These are phyloP conservation scores for Hippotragus niger DNA, from an alignment of 2,113 vertebrate genomes.

Conservation along the genomic window DNA sequence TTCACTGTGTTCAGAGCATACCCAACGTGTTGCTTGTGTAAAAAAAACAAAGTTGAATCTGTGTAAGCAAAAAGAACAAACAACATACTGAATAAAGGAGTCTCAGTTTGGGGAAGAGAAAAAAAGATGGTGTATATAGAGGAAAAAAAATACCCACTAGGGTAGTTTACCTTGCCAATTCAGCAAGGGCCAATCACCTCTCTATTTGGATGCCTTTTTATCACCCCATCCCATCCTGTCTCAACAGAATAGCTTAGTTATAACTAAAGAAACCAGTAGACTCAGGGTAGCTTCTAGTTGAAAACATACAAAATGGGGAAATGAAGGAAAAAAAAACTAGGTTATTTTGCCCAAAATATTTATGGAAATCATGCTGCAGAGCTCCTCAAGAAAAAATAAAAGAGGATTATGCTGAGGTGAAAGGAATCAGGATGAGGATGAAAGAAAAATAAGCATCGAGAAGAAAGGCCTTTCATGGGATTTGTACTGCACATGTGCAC, in stretches of 20 bases:
- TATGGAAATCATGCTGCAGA: not conserved
- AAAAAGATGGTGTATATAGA: not conserved
- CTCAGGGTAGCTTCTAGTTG: not conserved
- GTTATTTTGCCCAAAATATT: not conserved
- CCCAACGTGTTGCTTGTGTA: constrained; percentile 18
- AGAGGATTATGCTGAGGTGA: not conserved
- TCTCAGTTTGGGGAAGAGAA: not conserved
- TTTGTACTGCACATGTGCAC: not conserved
- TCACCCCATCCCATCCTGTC: not conserved
- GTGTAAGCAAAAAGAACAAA: constrained; percentile 54
- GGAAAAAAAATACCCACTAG: not conserved
- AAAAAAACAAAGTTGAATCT: constrained; percentile 50
- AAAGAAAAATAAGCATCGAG: not conserved
- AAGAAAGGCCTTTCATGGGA: constrained; percentile 18
- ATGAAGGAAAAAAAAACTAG: not conserved
- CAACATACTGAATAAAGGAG: not conserved
- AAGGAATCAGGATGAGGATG: not conserved
- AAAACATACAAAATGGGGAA: not conserved
- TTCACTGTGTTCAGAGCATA: not conserved
- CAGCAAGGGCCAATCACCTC: not conserved
- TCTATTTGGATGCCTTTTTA: not conserved
- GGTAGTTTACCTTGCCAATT: not conserved
- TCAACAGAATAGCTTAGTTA: not conserved
- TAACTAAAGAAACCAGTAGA: not conserved
- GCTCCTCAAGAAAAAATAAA: constrained; percentile 1